These are phyloP conservation scores for Lepus oiostolus DNA, from an alignment of 2,797 vertebrate genomes.

Conservation along the genomic window DNA sequence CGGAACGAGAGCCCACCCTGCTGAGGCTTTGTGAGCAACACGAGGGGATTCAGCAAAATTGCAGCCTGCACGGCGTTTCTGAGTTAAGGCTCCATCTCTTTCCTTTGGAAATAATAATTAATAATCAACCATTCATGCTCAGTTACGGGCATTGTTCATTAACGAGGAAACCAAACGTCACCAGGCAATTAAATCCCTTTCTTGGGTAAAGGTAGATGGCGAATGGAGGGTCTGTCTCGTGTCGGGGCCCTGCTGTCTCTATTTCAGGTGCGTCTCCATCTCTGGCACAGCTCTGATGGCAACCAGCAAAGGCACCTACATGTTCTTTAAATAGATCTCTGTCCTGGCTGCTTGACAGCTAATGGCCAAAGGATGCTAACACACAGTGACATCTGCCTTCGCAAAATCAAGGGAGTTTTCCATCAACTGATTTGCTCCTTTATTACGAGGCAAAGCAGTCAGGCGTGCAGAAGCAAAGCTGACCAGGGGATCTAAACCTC, in stretches of 20 bases:
- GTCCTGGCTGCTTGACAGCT: constrained; percentile 54
- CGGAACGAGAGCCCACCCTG: not conserved
- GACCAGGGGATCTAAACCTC: not conserved
- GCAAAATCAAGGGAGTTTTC: constrained; percentile 43
- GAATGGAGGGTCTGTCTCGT: not conserved
- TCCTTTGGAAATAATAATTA: constrained; percentile 51
- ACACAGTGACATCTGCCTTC: constrained; percentile 19
- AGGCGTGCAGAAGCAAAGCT: not conserved
- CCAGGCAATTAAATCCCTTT: not conserved
- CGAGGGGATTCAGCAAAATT: not conserved
- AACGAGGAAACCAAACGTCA: not conserved
- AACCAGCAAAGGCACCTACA: constrained; percentile 12
- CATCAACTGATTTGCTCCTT: not conserved
- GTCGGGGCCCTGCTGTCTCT: not conserved
- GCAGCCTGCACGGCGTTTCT: not conserved
- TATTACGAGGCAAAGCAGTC: not conserved
- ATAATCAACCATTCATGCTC: constrained; percentile 22
- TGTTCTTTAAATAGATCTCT: constrained; percentile 76
- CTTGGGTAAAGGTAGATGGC: not conserved
- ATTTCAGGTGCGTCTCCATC: not conserved
- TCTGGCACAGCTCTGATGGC: not conserved
- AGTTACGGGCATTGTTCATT: not conserved
- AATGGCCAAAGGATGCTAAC: constrained; percentile 67
- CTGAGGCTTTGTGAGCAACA: not conserved
- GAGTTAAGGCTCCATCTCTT: not conserved